These are phyloP conservation scores for Tyria jacobaeae DNA, from an alignment of 2,888 invertebrate species.

Conservation along the genomic window DNA sequence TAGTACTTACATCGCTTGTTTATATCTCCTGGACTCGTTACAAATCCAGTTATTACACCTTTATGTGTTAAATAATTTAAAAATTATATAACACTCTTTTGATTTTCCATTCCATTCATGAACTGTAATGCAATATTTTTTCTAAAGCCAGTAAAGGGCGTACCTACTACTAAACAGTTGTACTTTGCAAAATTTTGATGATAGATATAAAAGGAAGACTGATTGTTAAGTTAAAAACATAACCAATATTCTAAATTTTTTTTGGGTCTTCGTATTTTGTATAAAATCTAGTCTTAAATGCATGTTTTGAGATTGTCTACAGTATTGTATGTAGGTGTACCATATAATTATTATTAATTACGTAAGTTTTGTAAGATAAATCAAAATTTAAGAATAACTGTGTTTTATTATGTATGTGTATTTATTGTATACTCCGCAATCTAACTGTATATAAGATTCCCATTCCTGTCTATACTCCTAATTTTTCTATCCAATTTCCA, in stretches of 20 bases:
- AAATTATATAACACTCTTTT: not conserved
- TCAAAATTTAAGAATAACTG: constrained; percentile 16
- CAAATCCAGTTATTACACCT: too few relatives aligned
- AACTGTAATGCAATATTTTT: not conserved
- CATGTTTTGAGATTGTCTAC: constrained; percentile 33
- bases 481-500: too few relatives aligned
- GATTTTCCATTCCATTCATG: not conserved
- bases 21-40: too few relatives aligned
- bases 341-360: constrained; percentile 11
- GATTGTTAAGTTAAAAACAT: constrained; percentile 41
- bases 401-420: not conserved
- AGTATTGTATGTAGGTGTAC: constrained; percentile 19
- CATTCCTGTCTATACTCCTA: too few relatives aligned
- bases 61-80: not conserved
- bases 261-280: constrained; percentile 36
- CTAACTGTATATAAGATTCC: too few relatives aligned
- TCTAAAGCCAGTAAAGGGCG: not conserved
- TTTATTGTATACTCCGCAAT: too few relatives aligned
- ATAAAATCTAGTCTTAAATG: constrained; percentile 50
- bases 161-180: not conserved
- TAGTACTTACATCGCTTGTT: not conserved
- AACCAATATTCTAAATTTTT: constrained; percentile 35
- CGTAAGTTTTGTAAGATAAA: constrained; percentile 35
- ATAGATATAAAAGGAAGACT: constrained; percentile 49
- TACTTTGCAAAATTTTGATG: not conserved